Evolutionary conservation across 2,888 invertebrate genomes (phyloP), one percentile per base, ranked within the genome.

Genomic region (Desoria tigrina): DNA sequence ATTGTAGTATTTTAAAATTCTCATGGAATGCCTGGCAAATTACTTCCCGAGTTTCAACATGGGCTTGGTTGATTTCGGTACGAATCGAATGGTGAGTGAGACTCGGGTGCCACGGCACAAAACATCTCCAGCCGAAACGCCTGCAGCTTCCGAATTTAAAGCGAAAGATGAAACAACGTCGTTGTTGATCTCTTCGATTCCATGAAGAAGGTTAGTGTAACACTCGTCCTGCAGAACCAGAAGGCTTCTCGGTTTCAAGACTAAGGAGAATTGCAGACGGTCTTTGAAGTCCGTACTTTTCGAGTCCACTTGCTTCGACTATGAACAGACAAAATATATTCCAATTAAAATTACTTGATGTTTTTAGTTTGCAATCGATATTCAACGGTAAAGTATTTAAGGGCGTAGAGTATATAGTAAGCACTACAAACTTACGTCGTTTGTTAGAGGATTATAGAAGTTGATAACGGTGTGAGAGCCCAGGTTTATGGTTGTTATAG

Each of bases 21-120:
- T n/a, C 32, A 32, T 32, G 32, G 4, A 32, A 7, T 32, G 11
- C 11, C 4, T 32, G 11, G 32, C 11, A 32, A 4, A 32, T 11
- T 45, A 45, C 45, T 53, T 55, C 49, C 67, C 65, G 37, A 75
- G 49, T 56, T 67, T 65, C 16, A 76, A 50, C 9, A 75, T 65
- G 1, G 91, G 84, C 81, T 86, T 87, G 62, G 86, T 86, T 45
- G 91, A 89, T 82, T 92, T 94, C 50, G 94, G 94, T 42, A 96
- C 95, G 85, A 93, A 89, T 79, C 97, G 85, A 75, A 97, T 93
- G 16, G 96, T 97, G 59, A 97, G 81, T 16, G 96, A 97, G 72
- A 95, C 82, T 77, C 97, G 85, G 6, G 89, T 90, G 11, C 81
- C 81, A 75, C 94, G 83, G 59, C 80, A 75, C 26, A 92, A 76